These are phyloP conservation scores for Cheirogaleus major DNA, from an alignment of 2,797 vertebrate species.

Conservation along the genomic window DNA sequence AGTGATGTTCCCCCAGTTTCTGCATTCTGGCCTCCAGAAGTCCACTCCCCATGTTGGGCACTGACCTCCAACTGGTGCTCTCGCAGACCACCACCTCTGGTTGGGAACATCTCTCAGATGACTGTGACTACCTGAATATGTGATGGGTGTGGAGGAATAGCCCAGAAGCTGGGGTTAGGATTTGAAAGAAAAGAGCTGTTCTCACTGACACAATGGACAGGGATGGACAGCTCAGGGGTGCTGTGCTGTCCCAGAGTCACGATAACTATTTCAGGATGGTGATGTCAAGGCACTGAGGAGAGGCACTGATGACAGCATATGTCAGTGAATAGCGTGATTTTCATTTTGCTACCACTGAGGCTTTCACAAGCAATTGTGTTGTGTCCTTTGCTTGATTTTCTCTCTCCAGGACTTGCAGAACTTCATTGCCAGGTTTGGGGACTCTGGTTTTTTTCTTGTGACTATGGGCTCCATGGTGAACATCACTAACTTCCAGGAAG, in stretches of 20 bases:
- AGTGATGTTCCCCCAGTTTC: neutral
- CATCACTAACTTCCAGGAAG: too few species aligned
- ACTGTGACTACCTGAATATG: neutral
- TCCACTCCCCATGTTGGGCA: neutral
- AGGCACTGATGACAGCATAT: neutral
- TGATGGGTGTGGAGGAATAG: neutral
- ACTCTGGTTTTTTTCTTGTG: constrained; percentile 84
- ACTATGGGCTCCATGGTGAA: constrained; percentile 76
- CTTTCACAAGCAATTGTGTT: neutral
- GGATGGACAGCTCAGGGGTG: neutral
- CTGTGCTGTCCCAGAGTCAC: neutral
- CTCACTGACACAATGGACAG: neutral
- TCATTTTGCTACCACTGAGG: neutral
- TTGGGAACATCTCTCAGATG: neutral
- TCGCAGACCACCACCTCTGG: neutral
- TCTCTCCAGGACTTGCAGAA: constrained; percentile 82
- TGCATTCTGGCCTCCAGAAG: neutral
- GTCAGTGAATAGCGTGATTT: neutral
- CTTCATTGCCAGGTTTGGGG: constrained; percentile 81
- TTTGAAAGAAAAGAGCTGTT: neutral
- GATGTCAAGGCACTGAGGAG: neutral
- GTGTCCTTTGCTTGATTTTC: neutral
- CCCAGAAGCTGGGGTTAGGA: neutral
- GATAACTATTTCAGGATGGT: neutral
- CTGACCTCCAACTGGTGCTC: neutral